phyloP scores from a whole-genome alignment of 1,140 invertebrate genomes.

The Bombyx mori region ASM3026992v2 NC_085107.1:1968001-1968500 shows the following conservation, averaged over 20 bases:
- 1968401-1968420: constrained; percentile 18
- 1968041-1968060: too few relatives aligned
- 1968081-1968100: too few relatives aligned
- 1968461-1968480: constrained; percentile 41
- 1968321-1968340: constrained; percentile 87
- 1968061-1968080: too few relatives aligned
- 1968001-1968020: too few relatives aligned
- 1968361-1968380: constrained; percentile 74
- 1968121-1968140: too few relatives aligned
- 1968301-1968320: constrained; percentile 90
- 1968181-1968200: constrained; percentile 27
- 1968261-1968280: constrained; percentile 91
- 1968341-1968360: constrained; percentile 83
- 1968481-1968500: constrained; percentile 33
- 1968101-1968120: too few relatives aligned
- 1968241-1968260: constrained; percentile 89
- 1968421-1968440: constrained; percentile 24
- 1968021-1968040: too few relatives aligned
- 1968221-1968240: constrained; percentile 89
- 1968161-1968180: constrained; percentile 34
- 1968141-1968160: too few relatives aligned
- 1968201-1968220: constrained; percentile 80
- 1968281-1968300: constrained; percentile 81
- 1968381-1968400: constrained; percentile 14
- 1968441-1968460: constrained; percentile 34